Evolutionary conservation across 2,113 vertebrate genomes (phyloP), one percentile per base, ranked within the genome.

Genomic region (Etheostoma cragini): DNA sequence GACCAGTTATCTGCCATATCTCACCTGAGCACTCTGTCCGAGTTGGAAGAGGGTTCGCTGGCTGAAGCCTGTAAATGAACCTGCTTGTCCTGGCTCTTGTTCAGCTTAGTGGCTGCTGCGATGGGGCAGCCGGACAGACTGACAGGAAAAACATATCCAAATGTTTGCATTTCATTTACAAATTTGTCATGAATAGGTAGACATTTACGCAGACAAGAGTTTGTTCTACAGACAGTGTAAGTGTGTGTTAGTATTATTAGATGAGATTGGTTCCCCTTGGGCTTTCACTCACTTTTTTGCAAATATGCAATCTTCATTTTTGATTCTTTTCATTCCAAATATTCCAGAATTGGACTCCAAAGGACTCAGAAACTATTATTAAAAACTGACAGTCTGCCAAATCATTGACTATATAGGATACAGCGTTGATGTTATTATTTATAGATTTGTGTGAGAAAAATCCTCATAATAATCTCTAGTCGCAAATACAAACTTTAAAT

Each of bases 61-160:
- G 95, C n/a, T 66, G 95, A 62, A 61, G 95, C 92, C 24, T 96
- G 96, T 6, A 94, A 17, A 21, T 81, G 85, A 74, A 95, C 93
- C 92, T 96, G 98, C 90, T 99, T 99, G 91, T 99, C 98, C 0
- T 97, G 97, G 49, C 83, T 96, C 94, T 98, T 98, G 95, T 97
- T 96, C 85, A 98, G 94, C 93, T 99, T 99, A 73, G 97, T 94
- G 67, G 97, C 97, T 79, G 98, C 98, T 88, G 98, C 98, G 76
- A 99, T 98, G 78, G 98, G 98, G 83, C 98, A 99, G 77, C 98
- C 98, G 26, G 98, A 99, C 91, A 99, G 94, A 92, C 98, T 99
- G 91, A 73, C 42, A 70, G 67, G 47, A 56, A 68, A 30, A 0
- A 76, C 26, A 80, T 0, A 54, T 11, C 13, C 63, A 79, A 12